phyloP scores from a whole-genome alignment of 1,140 invertebrate genomes.

The Drosophila pectinifera region DNA sequence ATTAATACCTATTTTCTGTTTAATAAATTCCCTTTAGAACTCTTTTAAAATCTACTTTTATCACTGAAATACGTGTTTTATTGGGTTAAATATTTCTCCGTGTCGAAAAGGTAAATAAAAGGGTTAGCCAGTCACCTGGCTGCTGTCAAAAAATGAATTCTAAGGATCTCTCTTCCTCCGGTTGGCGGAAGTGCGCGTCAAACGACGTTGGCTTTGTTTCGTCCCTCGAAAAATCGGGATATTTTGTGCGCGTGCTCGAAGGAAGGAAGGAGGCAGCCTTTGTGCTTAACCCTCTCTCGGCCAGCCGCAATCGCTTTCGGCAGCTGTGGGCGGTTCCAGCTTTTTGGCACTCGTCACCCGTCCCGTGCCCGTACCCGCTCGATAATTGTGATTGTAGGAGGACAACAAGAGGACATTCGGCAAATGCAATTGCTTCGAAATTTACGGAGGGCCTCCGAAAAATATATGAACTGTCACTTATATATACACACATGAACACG shows the following conservation, averaged over 20 bases:
- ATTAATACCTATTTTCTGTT: neutral
- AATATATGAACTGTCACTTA: conserved; percentile 63
- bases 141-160: conserved; percentile 34
- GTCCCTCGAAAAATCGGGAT: conserved; percentile 27
- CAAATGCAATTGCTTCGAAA: conserved; percentile 67
- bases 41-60: no score
- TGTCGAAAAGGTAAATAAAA: neutral
- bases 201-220: conserved; percentile 55
- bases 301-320: conserved; percentile 65
- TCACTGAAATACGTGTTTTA: no score
- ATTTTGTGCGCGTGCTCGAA: conserved; percentile 53
- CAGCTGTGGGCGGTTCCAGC: conserved; percentile 80
- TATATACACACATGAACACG: neutral
- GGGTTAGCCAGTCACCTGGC: conserved; percentile 39
- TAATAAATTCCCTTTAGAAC: neutral
- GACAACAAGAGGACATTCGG: conserved; percentile 32
- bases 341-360: conserved; percentile 55
- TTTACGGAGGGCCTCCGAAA: conserved; percentile 60
- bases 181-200: conserved; percentile 67
- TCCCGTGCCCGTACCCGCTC: conserved; percentile 14
- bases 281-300: conserved; percentile 49
- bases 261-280: conserved; percentile 7
- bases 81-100: conserved; percentile 1
- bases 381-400: conserved; percentile 50
- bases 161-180: conserved; percentile 17